Percentiles rank a stretch among this genome's conserved stretches.
Evolutionary conservation across 2,888 invertebrate genomes (phyloP).

Genomic region (Mesorhabditis sp.): DNA sequence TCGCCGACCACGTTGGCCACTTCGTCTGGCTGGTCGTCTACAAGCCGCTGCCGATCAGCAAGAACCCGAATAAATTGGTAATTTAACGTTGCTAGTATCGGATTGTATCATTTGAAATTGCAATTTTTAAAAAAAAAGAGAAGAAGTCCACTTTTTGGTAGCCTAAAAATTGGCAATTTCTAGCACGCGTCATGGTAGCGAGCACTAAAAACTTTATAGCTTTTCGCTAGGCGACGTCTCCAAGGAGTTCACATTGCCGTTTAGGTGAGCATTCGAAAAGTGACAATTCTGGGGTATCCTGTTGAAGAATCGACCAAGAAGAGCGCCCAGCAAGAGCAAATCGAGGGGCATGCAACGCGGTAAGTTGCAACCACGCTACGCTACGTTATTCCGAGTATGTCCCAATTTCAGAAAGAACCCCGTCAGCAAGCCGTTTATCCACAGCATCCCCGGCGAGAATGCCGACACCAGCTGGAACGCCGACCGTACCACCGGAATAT

Average conservation of each 20-base stretch:
- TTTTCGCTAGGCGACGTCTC: not conserved
- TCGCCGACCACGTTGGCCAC: constrained; percentile 44
- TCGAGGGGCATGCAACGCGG: not conserved
- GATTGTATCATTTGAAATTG: no score
- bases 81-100: not conserved
- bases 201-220: no score
- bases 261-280: constrained; percentile 23
- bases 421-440: not conserved
- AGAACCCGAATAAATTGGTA: constrained; percentile 32
- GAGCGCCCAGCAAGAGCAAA: constrained; percentile 8
- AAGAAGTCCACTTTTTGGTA: not conserved
- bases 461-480: constrained; percentile 1
- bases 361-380: no score
- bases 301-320: constrained; percentile 20
- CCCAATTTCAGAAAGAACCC: no score
- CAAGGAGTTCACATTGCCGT: not conserved
- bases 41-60: constrained; percentile 24
- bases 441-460: not conserved
- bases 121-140: not conserved
- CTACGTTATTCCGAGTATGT: no score
- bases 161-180: not conserved
- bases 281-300: constrained; percentile 31
- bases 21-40: constrained; percentile 45
- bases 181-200: not conserved
- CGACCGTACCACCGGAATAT: not conserved